phyloP scores from a whole-genome alignment of 2,797 vertebrate genomes.

The Hirundo rustica region DNA sequence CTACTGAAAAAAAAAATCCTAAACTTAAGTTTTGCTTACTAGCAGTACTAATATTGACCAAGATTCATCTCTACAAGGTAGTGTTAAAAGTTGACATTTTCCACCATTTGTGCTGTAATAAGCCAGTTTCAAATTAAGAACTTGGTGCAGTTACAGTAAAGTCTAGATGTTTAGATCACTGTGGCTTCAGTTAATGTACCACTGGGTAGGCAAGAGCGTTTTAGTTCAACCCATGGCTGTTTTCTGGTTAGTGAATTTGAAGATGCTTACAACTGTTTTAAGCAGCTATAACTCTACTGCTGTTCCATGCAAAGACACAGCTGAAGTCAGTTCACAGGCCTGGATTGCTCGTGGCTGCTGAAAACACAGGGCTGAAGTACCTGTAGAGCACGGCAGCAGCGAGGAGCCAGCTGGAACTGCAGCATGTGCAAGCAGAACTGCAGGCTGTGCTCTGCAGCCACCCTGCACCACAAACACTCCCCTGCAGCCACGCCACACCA shows the following conservation, averaged over 20 bases:
- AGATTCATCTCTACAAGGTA: constrained; percentile 50
- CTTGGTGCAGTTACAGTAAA: constrained; percentile 61
- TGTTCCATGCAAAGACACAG: constrained; percentile 48
- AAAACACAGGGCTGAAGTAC: background rate
- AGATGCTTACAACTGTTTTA: background rate
- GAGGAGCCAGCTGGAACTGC: background rate
- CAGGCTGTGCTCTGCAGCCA: background rate
- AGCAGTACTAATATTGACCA: constrained; percentile 50
- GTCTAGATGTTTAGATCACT: background rate
- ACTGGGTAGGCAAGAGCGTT: background rate
- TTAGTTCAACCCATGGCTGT: background rate
- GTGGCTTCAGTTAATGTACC: background rate
- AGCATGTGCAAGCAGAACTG: background rate
- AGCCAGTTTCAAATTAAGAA: constrained; percentile 65
- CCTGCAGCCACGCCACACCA: background rate
- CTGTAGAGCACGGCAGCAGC: background rate
- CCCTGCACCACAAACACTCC: background rate
- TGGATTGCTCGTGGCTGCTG: background rate
- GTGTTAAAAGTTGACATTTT: constrained; percentile 45
- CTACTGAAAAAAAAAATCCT: constrained; percentile 41
- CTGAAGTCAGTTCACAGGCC: background rate
- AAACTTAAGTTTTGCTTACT: constrained; percentile 32
- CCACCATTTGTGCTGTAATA: constrained; percentile 55
- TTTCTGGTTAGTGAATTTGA: background rate
- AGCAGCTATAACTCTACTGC: constrained; percentile 33